phyloP scores from a whole-genome alignment of 2,888 invertebrate genomes.

The Melieria picta region DNA sequence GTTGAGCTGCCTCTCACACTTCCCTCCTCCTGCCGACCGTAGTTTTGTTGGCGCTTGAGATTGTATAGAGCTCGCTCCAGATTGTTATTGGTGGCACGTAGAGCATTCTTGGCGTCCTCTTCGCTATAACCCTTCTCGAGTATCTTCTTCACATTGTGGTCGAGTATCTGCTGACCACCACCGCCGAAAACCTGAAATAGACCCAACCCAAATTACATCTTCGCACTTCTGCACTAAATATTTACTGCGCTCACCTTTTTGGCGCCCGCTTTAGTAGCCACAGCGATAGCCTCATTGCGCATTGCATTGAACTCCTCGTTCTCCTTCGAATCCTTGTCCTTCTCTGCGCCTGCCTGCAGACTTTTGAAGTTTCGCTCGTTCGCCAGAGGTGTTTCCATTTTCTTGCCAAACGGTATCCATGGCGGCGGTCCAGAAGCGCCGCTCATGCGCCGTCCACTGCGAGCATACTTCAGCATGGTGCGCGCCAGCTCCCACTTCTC shows the following conservation, averaged over 20 bases:
- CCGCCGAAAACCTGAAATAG: constrained; percentile 70
- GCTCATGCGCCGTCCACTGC: constrained; percentile 53
- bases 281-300: constrained; percentile 88
- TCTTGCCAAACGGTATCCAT: constrained; percentile 92
- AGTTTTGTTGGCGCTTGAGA: constrained; percentile 71
- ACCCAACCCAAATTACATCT: background rate
- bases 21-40: constrained; percentile 53
- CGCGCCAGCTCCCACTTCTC: constrained; percentile 88
- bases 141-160: constrained; percentile 81
- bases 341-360: constrained; percentile 66
- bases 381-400: constrained; percentile 69
- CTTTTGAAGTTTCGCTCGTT: constrained; percentile 77
- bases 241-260: constrained; percentile 66
- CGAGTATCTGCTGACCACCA: constrained; percentile 74
- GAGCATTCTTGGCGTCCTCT: constrained; percentile 80
- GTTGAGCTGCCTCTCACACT: constrained; percentile 38
- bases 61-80: constrained; percentile 77
- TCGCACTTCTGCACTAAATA: background rate
- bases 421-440: constrained; percentile 82
- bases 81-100: constrained; percentile 78
- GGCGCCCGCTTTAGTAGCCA: constrained; percentile 76
- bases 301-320: constrained; percentile 90
- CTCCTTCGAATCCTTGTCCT: constrained; percentile 70
- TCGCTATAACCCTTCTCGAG: constrained; percentile 82
- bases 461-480: constrained; percentile 73